Evolutionary conservation across 2,113 vertebrate genomes (phyloP), one percentile per base, ranked within the genome.

Genomic region (Limnothrissa miodon): DNA sequence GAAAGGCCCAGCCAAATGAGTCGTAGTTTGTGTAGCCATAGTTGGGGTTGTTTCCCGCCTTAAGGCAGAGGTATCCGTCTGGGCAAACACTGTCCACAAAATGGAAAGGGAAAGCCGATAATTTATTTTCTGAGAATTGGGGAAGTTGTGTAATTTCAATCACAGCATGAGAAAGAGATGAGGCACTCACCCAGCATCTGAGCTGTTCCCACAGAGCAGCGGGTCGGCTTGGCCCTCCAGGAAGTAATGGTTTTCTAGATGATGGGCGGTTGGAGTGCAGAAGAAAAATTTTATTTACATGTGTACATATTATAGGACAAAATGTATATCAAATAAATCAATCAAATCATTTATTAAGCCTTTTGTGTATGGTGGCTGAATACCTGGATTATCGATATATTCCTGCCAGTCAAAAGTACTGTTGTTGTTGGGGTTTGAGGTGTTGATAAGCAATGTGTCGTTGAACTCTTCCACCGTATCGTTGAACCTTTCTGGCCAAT

Each of bases 11-110:
- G 81, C 94, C 95, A 83, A 99, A 99, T 11, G 91, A 93, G 90
- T 99, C 98, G 0, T 96, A 99, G 90, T 95, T 98, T 82, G 98
- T 99, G 92, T 98, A 99, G 80, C 97, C 97, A 0, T 97, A 99
- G 92, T 99, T 99, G 4, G 98, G 98, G 89, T 99, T 99, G 80
- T 89, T 90, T 0, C 98, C 97, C 0, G 94, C 91, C 89, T 97
- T 99, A 45, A 99, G 93, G 93, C 97, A 99, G 10, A 79, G 0
- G 8, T 92, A 98, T 0, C 97, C 97, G 78, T 97, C 95, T 0
- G 98, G 98, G 88, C 98, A 99, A 80, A 87, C 90, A 91, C 97
- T 99, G 90, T 87, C 83, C 42, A 82, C 5, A 88, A 29, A 66
- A 36, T 19, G 51, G 56, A 39, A 62, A 23, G 25, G 21, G 79